Percentiles rank a stretch among this genome's conserved stretches.
These are phyloP conservation scores for Exaiptasia diaphana DNA, from an alignment of 64 coral and sea anemone species.

Conservation along the genomic window DNA sequence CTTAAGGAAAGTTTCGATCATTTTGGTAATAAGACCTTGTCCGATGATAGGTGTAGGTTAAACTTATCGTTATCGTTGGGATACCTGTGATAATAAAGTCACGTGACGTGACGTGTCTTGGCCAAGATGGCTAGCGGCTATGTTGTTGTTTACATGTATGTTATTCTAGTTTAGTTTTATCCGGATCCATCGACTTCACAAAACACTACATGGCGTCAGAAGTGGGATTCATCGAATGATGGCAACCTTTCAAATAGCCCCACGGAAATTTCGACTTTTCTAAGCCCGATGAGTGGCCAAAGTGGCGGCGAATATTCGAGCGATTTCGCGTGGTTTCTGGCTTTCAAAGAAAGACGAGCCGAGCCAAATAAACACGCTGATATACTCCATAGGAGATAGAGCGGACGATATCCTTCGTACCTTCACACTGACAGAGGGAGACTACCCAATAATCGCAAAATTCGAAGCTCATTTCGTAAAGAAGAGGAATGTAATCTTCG, in stretches of 20 bases:
- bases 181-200: no score
- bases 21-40: no score
- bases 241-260: neutral
- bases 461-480: neutral
- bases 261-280: neutral
- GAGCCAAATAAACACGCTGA: conserved; percentile 5
- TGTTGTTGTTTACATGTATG: neutral
- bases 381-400: conserved; percentile 32
- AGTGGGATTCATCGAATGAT: neutral
- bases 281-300: conserved; percentile 25
- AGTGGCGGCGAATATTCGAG: conserved; percentile 17
- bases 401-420: conserved; percentile 25
- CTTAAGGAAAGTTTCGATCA: no score
- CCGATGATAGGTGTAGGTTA: no score
- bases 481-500: conserved; percentile 4
- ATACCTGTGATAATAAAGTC: no score
- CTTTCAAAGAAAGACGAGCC: neutral
- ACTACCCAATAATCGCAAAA: conserved; percentile 2
- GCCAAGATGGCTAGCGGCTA: no score
- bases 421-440: conserved; percentile 7
- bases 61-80: no score
- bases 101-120: no score
- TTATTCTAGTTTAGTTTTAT: neutral
- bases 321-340: conserved; percentile 4
- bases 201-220: conserved; percentile 3